A percentile compares a stretch with the other conserved stretches of the same genome.
phyloP scores from a whole-genome alignment of 2,113 vertebrate genomes.

The Brachypodius melanocephalos region DNA sequence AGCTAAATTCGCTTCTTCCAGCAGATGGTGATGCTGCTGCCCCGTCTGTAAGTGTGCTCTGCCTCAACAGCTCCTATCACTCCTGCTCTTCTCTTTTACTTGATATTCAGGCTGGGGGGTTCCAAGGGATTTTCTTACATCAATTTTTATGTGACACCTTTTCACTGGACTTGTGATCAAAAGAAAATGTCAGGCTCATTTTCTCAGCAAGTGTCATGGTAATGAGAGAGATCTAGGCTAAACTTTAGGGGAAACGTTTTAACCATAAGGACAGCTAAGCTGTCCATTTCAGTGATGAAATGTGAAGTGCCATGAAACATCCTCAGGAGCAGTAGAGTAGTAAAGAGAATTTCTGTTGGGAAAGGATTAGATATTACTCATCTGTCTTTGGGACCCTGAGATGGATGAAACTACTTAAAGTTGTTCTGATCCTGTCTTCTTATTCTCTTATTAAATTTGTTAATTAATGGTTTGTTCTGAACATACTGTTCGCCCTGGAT shows the following conservation, averaged over 20 bases:
- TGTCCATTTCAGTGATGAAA: not conserved
- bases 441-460: not conserved
- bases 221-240: not conserved
- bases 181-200: slow-evolving; percentile 27
- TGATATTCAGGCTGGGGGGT: slow-evolving; percentile 14
- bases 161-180: slow-evolving; percentile 27
- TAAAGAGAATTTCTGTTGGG: not conserved
- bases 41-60: not conserved
- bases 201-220: not conserved
- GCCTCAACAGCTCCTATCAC: not conserved
- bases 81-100: not conserved
- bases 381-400: not conserved
- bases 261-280: not conserved
- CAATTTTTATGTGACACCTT: not conserved
- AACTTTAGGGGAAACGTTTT: not conserved
- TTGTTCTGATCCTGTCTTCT: not conserved
- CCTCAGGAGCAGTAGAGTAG: not conserved
- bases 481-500: not conserved
- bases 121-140: slow-evolving; percentile 62
- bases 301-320: not conserved
- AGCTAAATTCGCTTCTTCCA: slow-evolving; percentile 18
- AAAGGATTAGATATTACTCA: not conserved
- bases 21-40: slow-evolving; percentile 47
- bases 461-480: slow-evolving; percentile 5
- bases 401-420: not conserved